phyloP scores from a whole-genome alignment of 2,113 vertebrate genomes.

The Corydoras maculifer region DNA sequence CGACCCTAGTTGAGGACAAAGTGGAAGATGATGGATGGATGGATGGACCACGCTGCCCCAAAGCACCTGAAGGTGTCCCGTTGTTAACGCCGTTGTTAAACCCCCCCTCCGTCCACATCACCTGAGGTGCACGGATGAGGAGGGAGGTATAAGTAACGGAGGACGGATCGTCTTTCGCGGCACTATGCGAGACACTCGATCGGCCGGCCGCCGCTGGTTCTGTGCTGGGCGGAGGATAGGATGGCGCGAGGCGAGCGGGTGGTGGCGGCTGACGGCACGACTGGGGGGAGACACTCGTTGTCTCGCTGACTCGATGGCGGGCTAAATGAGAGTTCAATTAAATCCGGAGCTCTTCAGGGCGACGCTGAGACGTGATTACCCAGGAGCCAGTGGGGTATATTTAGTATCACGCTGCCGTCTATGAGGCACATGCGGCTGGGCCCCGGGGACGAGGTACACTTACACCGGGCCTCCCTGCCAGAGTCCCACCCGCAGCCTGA shows the following conservation, averaged over 20 bases:
- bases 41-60: conserved; percentile 42
- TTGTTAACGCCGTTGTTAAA: no score
- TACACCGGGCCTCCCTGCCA: conserved; percentile 30
- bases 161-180: conserved; percentile 33
- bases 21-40: no score
- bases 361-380: conserved; percentile 65
- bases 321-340: conserved; percentile 69
- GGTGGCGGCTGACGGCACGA: conserved; percentile 39
- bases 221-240: conserved; percentile 7
- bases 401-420: conserved; percentile 59
- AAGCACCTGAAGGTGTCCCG: conserved; percentile 51
- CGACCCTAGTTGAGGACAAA: no score
- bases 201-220: conserved; percentile 11
- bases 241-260: conserved; percentile 4
- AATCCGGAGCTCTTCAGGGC: conserved; percentile 60
- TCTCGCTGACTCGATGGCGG: conserved; percentile 53
- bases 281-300: conserved; percentile 46
- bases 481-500: conserved; percentile 24
- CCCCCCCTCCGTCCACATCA: no score
- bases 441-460: conserved; percentile 52
- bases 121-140: neutral
- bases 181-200: conserved; percentile 30
- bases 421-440: conserved; percentile 25
- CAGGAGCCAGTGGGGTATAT: conserved; percentile 68
- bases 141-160: neutral